phyloP scores from a whole-genome alignment of 92 coral and sea anemone species.

The Siderastrea radians region DNA sequence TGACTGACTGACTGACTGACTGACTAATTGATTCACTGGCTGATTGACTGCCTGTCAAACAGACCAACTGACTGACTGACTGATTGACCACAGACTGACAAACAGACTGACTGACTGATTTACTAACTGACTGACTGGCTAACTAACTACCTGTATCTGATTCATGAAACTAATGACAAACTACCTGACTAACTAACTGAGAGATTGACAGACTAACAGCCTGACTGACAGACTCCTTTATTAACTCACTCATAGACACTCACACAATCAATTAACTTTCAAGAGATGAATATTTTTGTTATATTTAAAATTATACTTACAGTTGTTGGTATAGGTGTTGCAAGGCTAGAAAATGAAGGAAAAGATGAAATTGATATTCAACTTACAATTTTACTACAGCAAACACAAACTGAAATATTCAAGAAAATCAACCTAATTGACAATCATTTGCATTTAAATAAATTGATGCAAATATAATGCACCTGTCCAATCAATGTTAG shows the following conservation, averaged over 20 bases:
- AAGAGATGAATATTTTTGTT: not conserved
- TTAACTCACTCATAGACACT: not conserved
- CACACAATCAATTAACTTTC: not conserved
- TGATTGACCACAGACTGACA: no score
- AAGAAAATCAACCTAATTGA: not conserved
- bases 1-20: not conserved
- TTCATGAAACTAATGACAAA: no score
- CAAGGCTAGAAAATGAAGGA: slow-evolving; percentile 39
- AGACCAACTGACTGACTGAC: no score
- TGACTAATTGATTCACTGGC: not conserved
- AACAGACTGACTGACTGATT: no score
- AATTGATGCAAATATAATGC: no score
- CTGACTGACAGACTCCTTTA: not conserved
- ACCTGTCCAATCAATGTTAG: no score
- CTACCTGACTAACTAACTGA: no score
- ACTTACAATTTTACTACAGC: not conserved
- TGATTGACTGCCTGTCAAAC: not conserved
- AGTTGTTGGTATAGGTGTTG: slow-evolving; percentile 45
- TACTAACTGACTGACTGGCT: no score
- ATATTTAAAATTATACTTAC: slow-evolving; percentile 34
- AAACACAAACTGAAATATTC: not conserved
- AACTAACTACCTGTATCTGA: no score
- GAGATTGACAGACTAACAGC: no score
- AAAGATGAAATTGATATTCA: not conserved
- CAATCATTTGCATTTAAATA: no score